Percentiles rank a stretch among this genome's conserved stretches.
phyloP scores from a whole-genome alignment of 2,888 invertebrate species.

The Oscheius sp. region DNA sequence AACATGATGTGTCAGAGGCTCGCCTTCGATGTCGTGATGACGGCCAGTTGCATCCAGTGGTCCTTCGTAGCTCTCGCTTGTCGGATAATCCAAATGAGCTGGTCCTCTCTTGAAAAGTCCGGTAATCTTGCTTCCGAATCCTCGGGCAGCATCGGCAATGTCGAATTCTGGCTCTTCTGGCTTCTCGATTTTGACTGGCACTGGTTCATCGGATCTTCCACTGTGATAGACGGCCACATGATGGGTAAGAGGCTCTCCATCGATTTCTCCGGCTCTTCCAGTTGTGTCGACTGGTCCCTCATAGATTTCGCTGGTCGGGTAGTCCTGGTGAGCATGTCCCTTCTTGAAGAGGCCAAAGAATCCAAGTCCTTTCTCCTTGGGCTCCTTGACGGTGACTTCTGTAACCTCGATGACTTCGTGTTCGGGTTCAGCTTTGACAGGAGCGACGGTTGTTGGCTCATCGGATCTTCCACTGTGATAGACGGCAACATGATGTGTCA shows the following conservation, averaged over 20 bases:
- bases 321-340: slow-evolving; percentile 54
- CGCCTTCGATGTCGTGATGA: slow-evolving; percentile 19
- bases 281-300: slow-evolving; percentile 5
- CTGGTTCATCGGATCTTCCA: slow-evolving; percentile 8
- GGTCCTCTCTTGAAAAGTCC: slow-evolving; percentile 25
- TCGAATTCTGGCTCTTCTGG: slow-evolving; percentile 12
- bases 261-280: slow-evolving; percentile 17
- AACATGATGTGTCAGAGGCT: slow-evolving; percentile 27
- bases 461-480: slow-evolving; percentile 46
- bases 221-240: slow-evolving; percentile 15
- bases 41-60: slow-evolving; percentile 28
- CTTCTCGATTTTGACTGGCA: not conserved
- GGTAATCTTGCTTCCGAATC: slow-evolving; percentile 22
- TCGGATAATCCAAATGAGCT: slow-evolving; percentile 23
- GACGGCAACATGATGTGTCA: slow-evolving; percentile 39
- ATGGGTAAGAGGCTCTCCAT: slow-evolving; percentile 19
- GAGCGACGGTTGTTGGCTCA: slow-evolving; percentile 31
- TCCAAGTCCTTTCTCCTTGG: slow-evolving; percentile 38
- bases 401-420: not conserved
- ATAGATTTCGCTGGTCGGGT: slow-evolving; percentile 41
- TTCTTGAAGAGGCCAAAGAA: slow-evolving; percentile 55
- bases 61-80: slow-evolving; percentile 31
- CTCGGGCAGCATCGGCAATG: slow-evolving; percentile 8
- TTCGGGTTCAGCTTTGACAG: slow-evolving; percentile 40
- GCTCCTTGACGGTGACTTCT: not conserved